phyloP scores from a whole-genome alignment of 2,113 vertebrate species.

The Amphiprion ocellaris region DNA sequence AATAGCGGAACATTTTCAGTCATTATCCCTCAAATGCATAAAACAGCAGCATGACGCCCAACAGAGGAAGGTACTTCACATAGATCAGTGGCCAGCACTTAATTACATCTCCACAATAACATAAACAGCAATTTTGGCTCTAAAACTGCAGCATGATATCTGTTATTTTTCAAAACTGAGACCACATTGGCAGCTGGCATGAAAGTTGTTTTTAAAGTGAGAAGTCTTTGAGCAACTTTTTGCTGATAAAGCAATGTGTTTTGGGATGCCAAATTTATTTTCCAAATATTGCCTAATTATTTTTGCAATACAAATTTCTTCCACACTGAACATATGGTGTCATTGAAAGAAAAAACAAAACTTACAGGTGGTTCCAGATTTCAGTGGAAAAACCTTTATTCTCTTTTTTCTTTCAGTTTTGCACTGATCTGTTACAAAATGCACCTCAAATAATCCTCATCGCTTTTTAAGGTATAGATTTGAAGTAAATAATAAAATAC shows the following conservation, averaged over 20 bases:
- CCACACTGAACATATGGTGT: background rate
- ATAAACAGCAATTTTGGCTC: background rate
- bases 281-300: slow-evolving; percentile 12
- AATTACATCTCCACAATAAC: background rate
- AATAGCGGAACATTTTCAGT: background rate
- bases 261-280: background rate
- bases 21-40: background rate
- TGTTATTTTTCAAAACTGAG: background rate
- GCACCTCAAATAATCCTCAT: slow-evolving; percentile 8
- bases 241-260: background rate
- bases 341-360: slow-evolving; percentile 2
- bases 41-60: background rate
- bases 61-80: background rate
- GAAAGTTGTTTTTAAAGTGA: background rate
- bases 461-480: slow-evolving; percentile 20
- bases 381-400: background rate
- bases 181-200: slow-evolving; percentile 6
- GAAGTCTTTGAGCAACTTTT: background rate
- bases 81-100: background rate
- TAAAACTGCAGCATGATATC: background rate
- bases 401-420: background rate
- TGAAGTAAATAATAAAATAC: slow-evolving; percentile 46
- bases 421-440: slow-evolving; percentile 10
- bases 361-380: background rate
- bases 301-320: background rate